phyloP scores from a whole-genome alignment of 2,888 invertebrate genomes.

The Agelastica alni region DNA sequence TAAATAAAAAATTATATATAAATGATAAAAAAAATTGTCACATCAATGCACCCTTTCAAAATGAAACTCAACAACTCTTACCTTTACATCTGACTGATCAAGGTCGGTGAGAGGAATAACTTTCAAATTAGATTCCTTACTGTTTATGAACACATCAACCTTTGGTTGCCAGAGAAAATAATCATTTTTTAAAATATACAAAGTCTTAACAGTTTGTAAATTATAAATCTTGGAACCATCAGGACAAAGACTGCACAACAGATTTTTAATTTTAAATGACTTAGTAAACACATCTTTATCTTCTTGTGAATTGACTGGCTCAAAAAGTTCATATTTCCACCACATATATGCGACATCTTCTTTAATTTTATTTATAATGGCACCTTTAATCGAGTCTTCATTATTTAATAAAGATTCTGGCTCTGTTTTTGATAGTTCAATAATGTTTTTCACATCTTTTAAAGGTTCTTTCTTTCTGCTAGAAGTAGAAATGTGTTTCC shows the following conservation, averaged over 20 bases:
- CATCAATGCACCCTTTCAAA: neutral
- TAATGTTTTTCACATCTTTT: slow-evolving; percentile 3
- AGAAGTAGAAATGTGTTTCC: slow-evolving; percentile 3
- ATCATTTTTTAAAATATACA: slow-evolving; percentile 28
- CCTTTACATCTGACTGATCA: slow-evolving; percentile 15
- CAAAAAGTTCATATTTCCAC: slow-evolving; percentile 27
- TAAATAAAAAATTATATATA: too few relatives aligned
- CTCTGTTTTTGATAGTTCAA: slow-evolving; percentile 3
- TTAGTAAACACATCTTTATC: neutral
- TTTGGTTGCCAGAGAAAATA: slow-evolving; percentile 32
- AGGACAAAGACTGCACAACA: slow-evolving; percentile 1
- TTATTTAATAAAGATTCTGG: slow-evolving; percentile 1
- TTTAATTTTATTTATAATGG: neutral
- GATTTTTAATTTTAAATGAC: slow-evolving; percentile 3
- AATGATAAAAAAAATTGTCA: too few relatives aligned
- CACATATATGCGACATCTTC: slow-evolving; percentile 12
- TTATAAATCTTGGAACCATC: slow-evolving; percentile 9
- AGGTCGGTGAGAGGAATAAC: slow-evolving; percentile 20
- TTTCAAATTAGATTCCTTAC: slow-evolving; percentile 25
- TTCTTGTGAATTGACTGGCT: neutral
- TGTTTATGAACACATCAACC: slow-evolving; percentile 18
- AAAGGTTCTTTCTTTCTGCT: slow-evolving; percentile 10
- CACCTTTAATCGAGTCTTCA: neutral
- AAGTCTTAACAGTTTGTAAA: slow-evolving; percentile 15
- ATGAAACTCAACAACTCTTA: slow-evolving; percentile 6